Evolutionary conservation across 2,888 invertebrate genomes (phyloP).

Genomic region (Odontomyia ornata): DNA sequence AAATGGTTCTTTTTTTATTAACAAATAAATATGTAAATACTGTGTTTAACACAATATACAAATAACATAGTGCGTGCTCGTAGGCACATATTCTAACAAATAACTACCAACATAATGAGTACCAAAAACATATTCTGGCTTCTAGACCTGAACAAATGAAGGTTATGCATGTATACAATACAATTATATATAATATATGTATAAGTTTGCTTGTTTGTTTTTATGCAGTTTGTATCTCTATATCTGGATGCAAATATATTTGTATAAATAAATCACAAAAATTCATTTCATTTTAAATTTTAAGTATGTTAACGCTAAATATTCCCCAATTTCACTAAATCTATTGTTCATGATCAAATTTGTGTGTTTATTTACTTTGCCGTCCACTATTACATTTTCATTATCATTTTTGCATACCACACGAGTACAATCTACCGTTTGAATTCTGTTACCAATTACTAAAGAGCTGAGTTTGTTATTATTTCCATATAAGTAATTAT

Average conservation of each 20-base stretch:
- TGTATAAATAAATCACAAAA: constrained; percentile 6
- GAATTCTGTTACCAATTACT: too few species aligned
- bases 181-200: background rate
- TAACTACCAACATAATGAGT: constrained; percentile 28
- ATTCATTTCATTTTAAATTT: background rate
- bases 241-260: background rate
- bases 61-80: background rate
- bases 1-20: constrained; percentile 21
- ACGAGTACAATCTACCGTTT: too few species aligned
- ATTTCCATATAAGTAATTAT: too few species aligned
- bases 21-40: constrained; percentile 34
- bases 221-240: background rate
- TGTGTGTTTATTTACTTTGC: too few species aligned
- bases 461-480: too few species aligned
- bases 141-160: background rate
- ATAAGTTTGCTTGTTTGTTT: background rate
- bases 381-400: background rate
- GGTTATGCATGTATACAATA: background rate
- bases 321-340: background rate
- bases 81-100: background rate
- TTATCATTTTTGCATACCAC: background rate
- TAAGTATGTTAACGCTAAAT: background rate
- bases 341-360: constrained; percentile 8
- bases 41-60: constrained; percentile 36
- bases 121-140: constrained; percentile 8